A percentile compares a stretch with the other conserved stretches of the same genome.
phyloP scores from a whole-genome alignment of 2,888 invertebrate genomes.

The Drosophila ezoana region DNA sequence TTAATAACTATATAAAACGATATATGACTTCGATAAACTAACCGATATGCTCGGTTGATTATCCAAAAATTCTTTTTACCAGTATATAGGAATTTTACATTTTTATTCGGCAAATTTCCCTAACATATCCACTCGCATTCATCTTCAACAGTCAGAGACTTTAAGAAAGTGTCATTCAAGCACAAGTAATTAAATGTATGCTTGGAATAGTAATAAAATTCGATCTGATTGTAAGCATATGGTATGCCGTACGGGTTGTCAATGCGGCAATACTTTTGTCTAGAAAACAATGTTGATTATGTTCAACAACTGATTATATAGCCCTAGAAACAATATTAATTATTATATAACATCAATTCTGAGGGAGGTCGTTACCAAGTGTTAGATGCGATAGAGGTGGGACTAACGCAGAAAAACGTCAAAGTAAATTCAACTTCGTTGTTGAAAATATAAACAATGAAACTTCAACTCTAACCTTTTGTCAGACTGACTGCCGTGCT shows the following conservation, averaged over 20 bases:
- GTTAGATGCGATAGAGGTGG: not conserved
- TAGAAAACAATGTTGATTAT: not conserved
- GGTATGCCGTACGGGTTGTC: slow-evolving; percentile 3
- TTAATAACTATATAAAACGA: no score
- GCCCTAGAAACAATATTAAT: slow-evolving; percentile 42
- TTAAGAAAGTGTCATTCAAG: slow-evolving; percentile 24
- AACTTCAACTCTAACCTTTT: slow-evolving; percentile 65
- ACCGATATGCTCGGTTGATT: no score
- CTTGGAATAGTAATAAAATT: slow-evolving; percentile 13
- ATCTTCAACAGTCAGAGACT: not conserved
- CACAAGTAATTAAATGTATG: slow-evolving; percentile 23
- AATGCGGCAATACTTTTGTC: not conserved
- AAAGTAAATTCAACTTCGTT: slow-evolving; percentile 32
- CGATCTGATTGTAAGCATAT: slow-evolving; percentile 39
- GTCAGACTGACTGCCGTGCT: slow-evolving; percentile 17
- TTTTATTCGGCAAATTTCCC: no score
- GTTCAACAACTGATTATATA: slow-evolving; percentile 26
- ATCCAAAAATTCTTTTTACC: no score
- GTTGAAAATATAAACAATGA: slow-evolving; percentile 29
- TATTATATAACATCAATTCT: slow-evolving; percentile 40
- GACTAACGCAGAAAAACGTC: slow-evolving; percentile 21
- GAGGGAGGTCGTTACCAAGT: not conserved
- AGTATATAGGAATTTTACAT: no score
- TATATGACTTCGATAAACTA: no score
- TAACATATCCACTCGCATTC: not conserved